phyloP scores from a whole-genome alignment of 2,113 vertebrate genomes.

The Gorsachius goisagi region DNA sequence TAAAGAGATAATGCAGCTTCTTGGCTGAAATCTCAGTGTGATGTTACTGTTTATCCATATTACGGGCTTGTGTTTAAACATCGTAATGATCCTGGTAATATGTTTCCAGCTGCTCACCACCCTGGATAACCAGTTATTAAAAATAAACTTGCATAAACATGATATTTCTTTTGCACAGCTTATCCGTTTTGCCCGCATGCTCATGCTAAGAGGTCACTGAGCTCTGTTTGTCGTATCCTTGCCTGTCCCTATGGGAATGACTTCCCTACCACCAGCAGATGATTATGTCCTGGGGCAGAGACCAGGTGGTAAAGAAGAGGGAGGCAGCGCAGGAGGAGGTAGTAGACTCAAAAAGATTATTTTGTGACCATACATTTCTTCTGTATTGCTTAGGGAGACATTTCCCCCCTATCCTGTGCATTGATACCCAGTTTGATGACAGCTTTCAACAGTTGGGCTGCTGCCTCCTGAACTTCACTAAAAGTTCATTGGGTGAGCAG shows the following conservation, averaged over 20 bases:
- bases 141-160: slow-evolving; percentile 61
- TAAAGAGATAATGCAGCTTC: slow-evolving; percentile 10
- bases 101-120: slow-evolving; percentile 64
- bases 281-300: neutral
- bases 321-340: neutral
- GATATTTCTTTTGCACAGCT: slow-evolving; percentile 48
- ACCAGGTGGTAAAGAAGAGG: neutral
- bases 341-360: neutral
- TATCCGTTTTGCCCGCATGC: neutral
- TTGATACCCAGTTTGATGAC: neutral
- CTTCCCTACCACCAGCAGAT: neutral
- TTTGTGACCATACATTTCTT: neutral
- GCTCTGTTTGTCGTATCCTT: neutral
- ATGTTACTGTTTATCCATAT: slow-evolving; percentile 17
- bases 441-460: neutral
- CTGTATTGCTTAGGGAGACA: neutral
- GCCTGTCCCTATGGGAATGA: neutral
- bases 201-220: neutral
- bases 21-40: neutral
- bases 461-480: neutral
- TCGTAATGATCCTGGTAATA: slow-evolving; percentile 25
- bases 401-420: neutral
- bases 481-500: neutral
- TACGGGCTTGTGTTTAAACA: slow-evolving; percentile 31
- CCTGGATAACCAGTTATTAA: slow-evolving; percentile 47